Evolutionary conservation across 2,888 invertebrate genomes (phyloP).

Genomic region (Dione juno): DNA sequence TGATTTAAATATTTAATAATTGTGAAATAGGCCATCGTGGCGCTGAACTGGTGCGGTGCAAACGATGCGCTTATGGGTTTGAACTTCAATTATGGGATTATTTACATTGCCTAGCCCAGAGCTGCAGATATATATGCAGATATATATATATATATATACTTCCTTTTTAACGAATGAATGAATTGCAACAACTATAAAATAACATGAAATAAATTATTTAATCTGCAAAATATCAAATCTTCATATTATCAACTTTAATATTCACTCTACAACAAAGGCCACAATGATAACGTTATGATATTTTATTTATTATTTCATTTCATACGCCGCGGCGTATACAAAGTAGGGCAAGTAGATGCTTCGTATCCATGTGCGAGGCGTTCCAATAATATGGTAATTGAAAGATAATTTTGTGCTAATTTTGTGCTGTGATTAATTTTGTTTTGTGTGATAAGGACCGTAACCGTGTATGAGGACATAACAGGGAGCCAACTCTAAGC

Average conservation of each 20-base stretch:
- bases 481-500: not conserved
- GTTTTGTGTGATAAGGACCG: too few relatives aligned
- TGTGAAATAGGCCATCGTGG: too few relatives aligned
- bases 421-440: too few relatives aligned
- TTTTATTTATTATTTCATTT: conserved; percentile 5
- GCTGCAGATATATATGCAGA: too few relatives aligned
- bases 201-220: not conserved
- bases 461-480: not conserved
- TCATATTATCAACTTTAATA: not conserved
- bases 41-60: too few relatives aligned
- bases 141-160: too few relatives aligned
- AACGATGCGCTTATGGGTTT: too few relatives aligned
- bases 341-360: conserved; percentile 16
- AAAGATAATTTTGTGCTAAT: conserved; percentile 53
- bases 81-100: too few relatives aligned
- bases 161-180: too few relatives aligned
- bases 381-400: conserved; percentile 58
- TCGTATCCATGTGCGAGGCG: conserved; percentile 3
- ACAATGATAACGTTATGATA: not conserved
- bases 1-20: too few relatives aligned
- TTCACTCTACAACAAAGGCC: not conserved
- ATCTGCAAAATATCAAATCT: not conserved
- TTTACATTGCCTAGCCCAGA: too few relatives aligned
- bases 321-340: not conserved
- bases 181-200: too few relatives aligned